These are phyloP conservation scores for Athalia circularis DNA, from an alignment of 2,888 invertebrate species.

Conservation along the genomic window DNA sequence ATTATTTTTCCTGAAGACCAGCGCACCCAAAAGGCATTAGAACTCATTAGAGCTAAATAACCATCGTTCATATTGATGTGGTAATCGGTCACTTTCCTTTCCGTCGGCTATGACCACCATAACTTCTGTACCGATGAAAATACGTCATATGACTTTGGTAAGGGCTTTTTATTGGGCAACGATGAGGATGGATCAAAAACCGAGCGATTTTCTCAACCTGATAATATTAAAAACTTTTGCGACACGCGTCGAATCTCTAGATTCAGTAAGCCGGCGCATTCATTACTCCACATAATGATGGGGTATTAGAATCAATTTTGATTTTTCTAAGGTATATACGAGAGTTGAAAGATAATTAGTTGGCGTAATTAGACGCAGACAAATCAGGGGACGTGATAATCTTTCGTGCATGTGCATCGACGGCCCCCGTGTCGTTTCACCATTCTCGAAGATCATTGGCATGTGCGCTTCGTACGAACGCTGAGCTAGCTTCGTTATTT, in stretches of 20 bases:
- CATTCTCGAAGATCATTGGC: not conserved
- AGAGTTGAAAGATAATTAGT: too few species aligned
- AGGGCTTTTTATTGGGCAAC: too few species aligned
- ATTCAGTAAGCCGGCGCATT: too few species aligned
- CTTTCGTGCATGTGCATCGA: not conserved
- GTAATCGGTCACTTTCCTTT: not conserved
- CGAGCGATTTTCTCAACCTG: too few species aligned
- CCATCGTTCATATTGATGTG: conserved; percentile 18
- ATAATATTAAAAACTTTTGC: too few species aligned
- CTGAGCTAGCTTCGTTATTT: conserved; percentile 24
- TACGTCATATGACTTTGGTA: too few species aligned
- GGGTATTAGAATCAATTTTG: conserved; percentile 20
- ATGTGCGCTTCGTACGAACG: not conserved
- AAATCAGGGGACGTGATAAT: conserved; percentile 15
- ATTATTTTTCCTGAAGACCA: not conserved
- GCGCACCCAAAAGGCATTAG: conserved; percentile 30
- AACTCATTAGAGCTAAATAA: conserved; percentile 33
- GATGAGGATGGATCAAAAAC: too few species aligned
- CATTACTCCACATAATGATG: not conserved
- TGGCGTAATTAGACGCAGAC: conserved; percentile 23
- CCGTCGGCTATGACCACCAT: not conserved
- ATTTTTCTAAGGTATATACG: not conserved
- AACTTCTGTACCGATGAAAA: too few species aligned
- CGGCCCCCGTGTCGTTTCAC: not conserved
- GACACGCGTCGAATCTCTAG: too few species aligned